Base-by-base conservation (phyloP, 2,888 invertebrate genomes). In the Drosophila acutilabella region DNA sequence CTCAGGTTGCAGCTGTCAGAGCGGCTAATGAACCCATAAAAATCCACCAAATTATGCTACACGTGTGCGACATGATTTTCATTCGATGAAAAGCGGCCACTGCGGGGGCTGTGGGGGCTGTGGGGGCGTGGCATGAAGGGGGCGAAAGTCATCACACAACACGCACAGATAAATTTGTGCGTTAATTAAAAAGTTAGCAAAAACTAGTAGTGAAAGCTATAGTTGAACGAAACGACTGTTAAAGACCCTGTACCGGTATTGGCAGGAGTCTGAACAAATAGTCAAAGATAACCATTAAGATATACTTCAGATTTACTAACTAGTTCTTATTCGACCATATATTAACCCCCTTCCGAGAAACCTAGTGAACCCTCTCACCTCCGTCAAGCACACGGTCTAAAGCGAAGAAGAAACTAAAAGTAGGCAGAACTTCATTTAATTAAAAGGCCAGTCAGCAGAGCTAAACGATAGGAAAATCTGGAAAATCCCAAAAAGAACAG, bases 11-110 rank as follows among this genome's bases (percentile, higher is more conserved):
- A 79, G 33, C 74, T 65, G 74, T 66, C 80, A 68, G 56, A 61
- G 67, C 78, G 88, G 89, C 80, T 89, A 86, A 89, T 86, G 85
- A 86, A 89, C 89, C 78, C 81, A 83, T 78, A 78, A 81, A 74
- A 68, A 73, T 58, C 70, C 70, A 72, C n/a, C 59, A 64, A 68
- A 85, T 76, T 81, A 81, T 81, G 87, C 71, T 77, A 36, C 36
- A 84, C 84, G 87, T 88, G 88, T 88, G 81, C 79, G 74, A 78
- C 81, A 80, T 71, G 71, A 78, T 77, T 82, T 80, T 58, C 36
- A 40, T 50, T 40, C 6, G 44, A 5, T 10, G 11, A 14, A n/a
- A 45, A 30, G 36, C 41, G 20, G 30, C 26, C 8, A 36, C 36
- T 36, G 8, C 36, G 7, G 13, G 36, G 13, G 36, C 13, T 36